phyloP scores from a whole-genome alignment of 1,140 invertebrate genomes.

The Colletes gigas region DNA sequence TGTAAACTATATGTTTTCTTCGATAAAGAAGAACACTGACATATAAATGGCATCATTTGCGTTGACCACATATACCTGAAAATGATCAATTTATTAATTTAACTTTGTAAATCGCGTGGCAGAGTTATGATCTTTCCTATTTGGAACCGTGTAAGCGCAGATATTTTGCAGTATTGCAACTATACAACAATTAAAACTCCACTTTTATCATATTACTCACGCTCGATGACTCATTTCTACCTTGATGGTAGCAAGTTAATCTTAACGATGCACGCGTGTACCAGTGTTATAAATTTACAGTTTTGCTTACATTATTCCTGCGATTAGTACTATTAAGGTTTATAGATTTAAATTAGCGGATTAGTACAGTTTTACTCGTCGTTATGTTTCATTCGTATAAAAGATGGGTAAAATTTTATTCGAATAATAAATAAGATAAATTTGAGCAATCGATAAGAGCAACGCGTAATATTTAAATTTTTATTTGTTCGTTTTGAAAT shows the following conservation, averaged over 20 bases:
- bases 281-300: slow-evolving; percentile 15
- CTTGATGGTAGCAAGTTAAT: slow-evolving; percentile 51
- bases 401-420: neutral
- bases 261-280: slow-evolving; percentile 20
- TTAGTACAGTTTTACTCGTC: neutral
- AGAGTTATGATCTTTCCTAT: neutral
- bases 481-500: too few relatives aligned
- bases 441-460: too few relatives aligned
- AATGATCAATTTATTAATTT: neutral
- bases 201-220: slow-evolving; percentile 52
- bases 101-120: neutral
- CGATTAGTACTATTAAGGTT: neutral
- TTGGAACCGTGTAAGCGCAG: too few relatives aligned
- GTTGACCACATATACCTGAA: too few relatives aligned
- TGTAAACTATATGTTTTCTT: too few relatives aligned
- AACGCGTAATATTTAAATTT: too few relatives aligned
- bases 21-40: too few relatives aligned
- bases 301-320: neutral
- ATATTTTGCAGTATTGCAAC: slow-evolving; percentile 18
- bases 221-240: slow-evolving; percentile 40
- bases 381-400: too few relatives aligned
- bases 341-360: neutral
- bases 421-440: too few relatives aligned
- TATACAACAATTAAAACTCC: slow-evolving; percentile 47
- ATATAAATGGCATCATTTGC: too few relatives aligned